Evolutionary conservation across 2,113 vertebrate species (phyloP), one percentile per base, ranked within the genome.

Genomic region (Anser brachyrhynchus): DNA sequence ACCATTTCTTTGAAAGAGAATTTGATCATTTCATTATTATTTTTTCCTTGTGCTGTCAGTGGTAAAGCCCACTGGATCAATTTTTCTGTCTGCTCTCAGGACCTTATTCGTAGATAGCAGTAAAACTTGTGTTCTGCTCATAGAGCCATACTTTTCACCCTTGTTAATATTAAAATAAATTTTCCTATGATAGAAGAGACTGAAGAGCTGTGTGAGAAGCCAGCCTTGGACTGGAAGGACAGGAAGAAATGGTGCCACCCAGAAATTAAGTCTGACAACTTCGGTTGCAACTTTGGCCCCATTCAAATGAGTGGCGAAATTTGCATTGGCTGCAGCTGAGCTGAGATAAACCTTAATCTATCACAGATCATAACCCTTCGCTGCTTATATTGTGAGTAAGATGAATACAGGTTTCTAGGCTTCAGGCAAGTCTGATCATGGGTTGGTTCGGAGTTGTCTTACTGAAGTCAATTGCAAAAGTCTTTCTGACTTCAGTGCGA

Each of bases 401-500:
- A 12, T 75, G 73, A 57, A 22, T 37, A 37, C 15, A 26, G 76
- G 92, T 95, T 96, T 94, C 95, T 81, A 51, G 89, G 86, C 92
- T 81, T 55, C 74, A 72, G 95, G 90, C 74, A 7, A 82, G 54
- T 55, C 90, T 90, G 92, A 9, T 58, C 1, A 28, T 41, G 90
- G 70, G 52, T 55, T 65, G 61, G 70, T 57, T 89, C 4, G 3
- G 23, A 59, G 82, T 22, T 84, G 88, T 57, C 54, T 61, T 72
- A 18, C 43, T 2, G 0, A 84, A 87, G 62, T 64, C 43, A 69
- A 55, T 91, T 95, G 90, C 92, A 94, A 89, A 96, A 93, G 95
- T 69, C 16, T 2, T 46, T 59, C 49, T 91, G 92, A 61, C 70
- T 97, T 91, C 66, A 89, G 0, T 46, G 84, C 0, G 4, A 76